These are phyloP conservation scores for Salvelinus sp. DNA, from an alignment of 2,113 vertebrate species.

Conservation along the genomic window DNA sequence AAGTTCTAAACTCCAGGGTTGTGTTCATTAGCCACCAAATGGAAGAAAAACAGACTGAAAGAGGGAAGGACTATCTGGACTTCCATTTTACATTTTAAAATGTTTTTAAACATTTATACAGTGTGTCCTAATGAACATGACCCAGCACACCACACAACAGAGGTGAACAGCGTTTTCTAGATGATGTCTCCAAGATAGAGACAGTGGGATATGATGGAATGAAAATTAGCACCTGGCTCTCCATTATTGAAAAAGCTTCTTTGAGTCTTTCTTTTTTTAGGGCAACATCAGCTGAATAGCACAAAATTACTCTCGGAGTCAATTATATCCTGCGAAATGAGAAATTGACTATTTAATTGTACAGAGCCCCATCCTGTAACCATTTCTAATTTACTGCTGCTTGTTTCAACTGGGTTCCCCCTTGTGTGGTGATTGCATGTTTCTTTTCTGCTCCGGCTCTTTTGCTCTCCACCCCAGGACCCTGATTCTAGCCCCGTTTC, in stretches of 20 bases:
- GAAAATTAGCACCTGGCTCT: conserved; percentile 74
- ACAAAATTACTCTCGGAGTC: conserved; percentile 65
- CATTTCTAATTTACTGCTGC: conserved; percentile 63
- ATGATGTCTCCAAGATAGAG: background rate
- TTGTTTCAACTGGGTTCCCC: conserved; percentile 62
- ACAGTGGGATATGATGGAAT: conserved; percentile 7
- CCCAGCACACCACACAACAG: background rate
- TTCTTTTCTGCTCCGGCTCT: conserved; percentile 41
- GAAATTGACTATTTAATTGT: conserved; percentile 73
- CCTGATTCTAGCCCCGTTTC: conserved; percentile 47
- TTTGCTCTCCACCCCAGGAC: conserved; percentile 23
- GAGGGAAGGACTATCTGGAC: too few relatives aligned
- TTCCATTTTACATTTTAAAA: too few relatives aligned
- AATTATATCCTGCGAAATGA: conserved; percentile 63
- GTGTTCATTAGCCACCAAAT: too few relatives aligned
- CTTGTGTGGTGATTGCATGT: conserved; percentile 60
- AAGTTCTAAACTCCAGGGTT: background rate
- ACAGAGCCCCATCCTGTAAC: conserved; percentile 63
- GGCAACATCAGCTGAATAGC: conserved; percentile 56
- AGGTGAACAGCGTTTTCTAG: too few relatives aligned
- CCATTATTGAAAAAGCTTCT: conserved; percentile 46
- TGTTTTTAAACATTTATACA: too few relatives aligned
- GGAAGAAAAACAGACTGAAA: too few relatives aligned
- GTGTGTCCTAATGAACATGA: too few relatives aligned
- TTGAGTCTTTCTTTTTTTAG: conserved; percentile 39